Evolutionary conservation across 2,797 vertebrate species (phyloP).

Genomic region (Bovichtus diacanthus): DNA sequence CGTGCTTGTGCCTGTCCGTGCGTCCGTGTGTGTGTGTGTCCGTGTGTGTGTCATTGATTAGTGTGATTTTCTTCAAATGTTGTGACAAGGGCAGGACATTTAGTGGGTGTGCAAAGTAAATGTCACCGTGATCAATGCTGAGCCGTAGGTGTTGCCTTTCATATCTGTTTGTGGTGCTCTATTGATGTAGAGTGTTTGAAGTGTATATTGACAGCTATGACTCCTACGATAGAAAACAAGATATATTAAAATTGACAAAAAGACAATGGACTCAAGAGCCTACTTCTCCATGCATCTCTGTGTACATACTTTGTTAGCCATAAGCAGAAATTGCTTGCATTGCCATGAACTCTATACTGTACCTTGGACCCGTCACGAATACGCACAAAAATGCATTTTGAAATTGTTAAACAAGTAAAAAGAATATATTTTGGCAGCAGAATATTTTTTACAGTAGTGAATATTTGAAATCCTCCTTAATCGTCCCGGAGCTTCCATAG

Average conservation of each 20-base stretch:
- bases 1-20: not conserved
- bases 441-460: conserved; percentile 9
- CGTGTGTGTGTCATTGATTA: conserved; percentile 74
- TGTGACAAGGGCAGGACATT: conserved; percentile 89
- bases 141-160: conserved; percentile 88
- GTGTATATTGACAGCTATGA: conserved; percentile 86
- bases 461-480: conserved; percentile 29
- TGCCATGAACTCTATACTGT: not conserved
- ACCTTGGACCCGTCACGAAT: not conserved
- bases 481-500: conserved; percentile 26
- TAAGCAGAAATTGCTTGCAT: not conserved
- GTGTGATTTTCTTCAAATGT: conserved; percentile 85
- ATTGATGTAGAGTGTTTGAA: conserved; percentile 87
- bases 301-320: not conserved
- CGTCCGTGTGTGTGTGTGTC: not conserved
- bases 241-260: conserved; percentile 61
- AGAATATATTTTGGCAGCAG: not conserved
- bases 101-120: conserved; percentile 92
- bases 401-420: conserved; percentile 24
- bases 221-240: conserved; percentile 60
- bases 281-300: not conserved
- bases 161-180: conserved; percentile 84
- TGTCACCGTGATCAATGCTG: conserved; percentile 92
- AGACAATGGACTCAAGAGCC: conserved; percentile 5
- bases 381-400: not conserved